phyloP scores from a whole-genome alignment of 1,140 invertebrate genomes.

The Hestina assimilis region DNA sequence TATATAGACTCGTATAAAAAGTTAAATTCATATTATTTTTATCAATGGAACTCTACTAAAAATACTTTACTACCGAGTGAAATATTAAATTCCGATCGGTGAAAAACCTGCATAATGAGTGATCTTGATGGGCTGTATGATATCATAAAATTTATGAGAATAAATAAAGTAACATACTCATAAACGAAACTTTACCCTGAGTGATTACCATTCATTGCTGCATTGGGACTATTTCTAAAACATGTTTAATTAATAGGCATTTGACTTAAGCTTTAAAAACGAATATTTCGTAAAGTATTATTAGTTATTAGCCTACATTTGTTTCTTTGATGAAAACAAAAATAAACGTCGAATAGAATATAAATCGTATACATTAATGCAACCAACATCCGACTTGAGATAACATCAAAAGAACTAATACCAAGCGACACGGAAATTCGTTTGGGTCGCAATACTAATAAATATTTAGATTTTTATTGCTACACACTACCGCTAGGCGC shows the following conservation, averaged over 20 bases:
- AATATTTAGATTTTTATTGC: constrained; percentile 10
- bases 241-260: background rate
- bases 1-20: too few relatives aligned
- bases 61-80: too few relatives aligned
- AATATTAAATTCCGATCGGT: too few relatives aligned
- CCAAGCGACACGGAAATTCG: constrained; percentile 13
- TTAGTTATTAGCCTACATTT: background rate
- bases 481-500: background rate
- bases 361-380: background rate
- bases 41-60: too few relatives aligned
- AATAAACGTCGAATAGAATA: background rate
- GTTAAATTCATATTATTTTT: too few relatives aligned
- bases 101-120: too few relatives aligned
- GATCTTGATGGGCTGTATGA: too few relatives aligned
- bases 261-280: background rate
- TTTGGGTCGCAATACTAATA: constrained; percentile 14
- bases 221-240: too few relatives aligned
- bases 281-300: background rate
- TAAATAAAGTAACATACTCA: too few relatives aligned
- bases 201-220: too few relatives aligned
- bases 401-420: constrained; percentile 12
- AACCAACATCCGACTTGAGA: constrained; percentile 2
- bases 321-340: background rate
- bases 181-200: too few relatives aligned
- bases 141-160: too few relatives aligned